Evolutionary conservation across 1,140 invertebrate species (phyloP), one percentile per base, ranked within the genome.

Genomic region (Acromyrmex echinatior): DNA sequence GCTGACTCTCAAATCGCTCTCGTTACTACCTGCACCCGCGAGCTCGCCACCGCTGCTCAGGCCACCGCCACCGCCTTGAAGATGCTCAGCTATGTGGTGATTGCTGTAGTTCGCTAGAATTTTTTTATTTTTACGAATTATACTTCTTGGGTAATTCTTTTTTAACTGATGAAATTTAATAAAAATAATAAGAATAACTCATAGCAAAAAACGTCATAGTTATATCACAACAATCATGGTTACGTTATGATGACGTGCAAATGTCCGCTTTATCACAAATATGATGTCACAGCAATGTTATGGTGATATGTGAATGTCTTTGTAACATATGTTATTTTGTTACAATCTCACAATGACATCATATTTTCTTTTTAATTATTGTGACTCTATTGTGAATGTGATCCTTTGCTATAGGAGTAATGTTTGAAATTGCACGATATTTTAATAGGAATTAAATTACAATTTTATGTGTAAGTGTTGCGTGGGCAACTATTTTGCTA

Each of bases 41-140:
- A 92, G 91, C 56, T 92, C 90, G 53, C 93, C 85, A 56, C 94
- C 86, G 31, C 89, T 78, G 56, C 86, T 77, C 65, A 89, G 82
- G n/a, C 92, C 94, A 18, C 93, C 95, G 53, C 94, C 93, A 18
- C 92, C 90, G 12, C 92, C 93, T 81, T 94, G 91, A 9, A 95
- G 92, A 77, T 95, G 95, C 63, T 95, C 94, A 68, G 95, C 91
- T 90, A 94, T 94, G 80, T 96, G 94, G 84, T 96, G 95, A 91
- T 94, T 96, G 86, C 92, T 94, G 91, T 96, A 96, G 62, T 96
- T 96, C 92, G 96, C 96, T 96, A 88, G 0, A 78, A 89, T 45
- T 45, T 58, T 31, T n/a, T 58, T 65, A 18, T 65, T 51, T 53
- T 77, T 35, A 4, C 12, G 0, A 76, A 71, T 62, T 78, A 28